Conservation (phyloP, 2,113 vertebrate genomes). For the Pygoscelis adeliae region DNA sequence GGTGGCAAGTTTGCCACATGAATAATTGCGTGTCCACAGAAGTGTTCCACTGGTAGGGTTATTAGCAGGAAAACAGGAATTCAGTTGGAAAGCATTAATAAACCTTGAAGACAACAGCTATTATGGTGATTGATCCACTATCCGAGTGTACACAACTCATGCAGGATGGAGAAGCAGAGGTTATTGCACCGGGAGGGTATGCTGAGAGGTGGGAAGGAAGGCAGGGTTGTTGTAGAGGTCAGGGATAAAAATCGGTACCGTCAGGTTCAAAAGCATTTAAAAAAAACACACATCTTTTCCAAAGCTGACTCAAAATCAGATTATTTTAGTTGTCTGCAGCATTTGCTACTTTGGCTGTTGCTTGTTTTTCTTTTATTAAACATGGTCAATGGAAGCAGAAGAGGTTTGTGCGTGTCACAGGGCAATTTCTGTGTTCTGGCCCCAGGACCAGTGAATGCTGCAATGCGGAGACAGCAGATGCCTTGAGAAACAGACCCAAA, state of each 20-base stretch:
- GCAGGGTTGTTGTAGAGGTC: neutral
- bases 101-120: conserved; percentile 25
- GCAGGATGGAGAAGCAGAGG: conserved; percentile 3
- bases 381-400: neutral
- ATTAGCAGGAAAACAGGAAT: conserved; percentile 29
- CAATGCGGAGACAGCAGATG: neutral
- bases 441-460: neutral
- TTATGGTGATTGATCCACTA: conserved; percentile 40
- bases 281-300: neutral
- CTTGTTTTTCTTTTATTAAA: neutral
- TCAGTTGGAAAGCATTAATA: conserved; percentile 33
- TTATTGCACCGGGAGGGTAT: neutral
- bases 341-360: neutral
- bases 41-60: conserved; percentile 17
- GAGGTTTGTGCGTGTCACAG: neutral
- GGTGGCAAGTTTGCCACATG: conserved; percentile 8
- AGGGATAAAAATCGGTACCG: neutral
- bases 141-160: neutral
- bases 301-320: neutral
- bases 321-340: neutral
- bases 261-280: neutral
- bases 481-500: neutral
- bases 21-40: neutral
- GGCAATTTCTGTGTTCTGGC: neutral
- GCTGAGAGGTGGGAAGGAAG: neutral